Percentiles rank a stretch among this genome's conserved stretches.
Evolutionary conservation across 2,113 vertebrate genomes (phyloP).

Genomic region (Phylloscopus whistleri): DNA sequence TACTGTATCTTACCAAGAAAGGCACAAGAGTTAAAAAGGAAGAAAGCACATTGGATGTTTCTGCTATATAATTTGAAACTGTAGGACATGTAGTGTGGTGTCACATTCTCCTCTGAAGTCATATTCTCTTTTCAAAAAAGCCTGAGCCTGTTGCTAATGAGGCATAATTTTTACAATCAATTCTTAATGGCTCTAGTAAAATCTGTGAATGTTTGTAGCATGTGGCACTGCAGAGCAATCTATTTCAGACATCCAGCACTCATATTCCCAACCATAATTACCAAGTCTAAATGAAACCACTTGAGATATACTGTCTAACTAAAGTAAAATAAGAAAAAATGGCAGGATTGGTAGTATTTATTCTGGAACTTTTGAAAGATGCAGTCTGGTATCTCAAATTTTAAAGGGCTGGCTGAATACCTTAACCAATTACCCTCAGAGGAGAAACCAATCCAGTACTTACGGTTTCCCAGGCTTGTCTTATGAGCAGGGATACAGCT

Average conservation of each 20-base stretch:
- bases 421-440: neutral
- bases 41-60: rapidly evolving
- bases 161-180: neutral
- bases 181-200: neutral
- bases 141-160: neutral
- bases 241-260: neutral
- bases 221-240: neutral
- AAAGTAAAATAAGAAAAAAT: neutral
- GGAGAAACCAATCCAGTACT: neutral
- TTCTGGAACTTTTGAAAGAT: neutral
- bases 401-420: neutral
- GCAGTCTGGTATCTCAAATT: neutral
- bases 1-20: neutral
- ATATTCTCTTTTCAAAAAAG: neutral
- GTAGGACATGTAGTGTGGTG: neutral
- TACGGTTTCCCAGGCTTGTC: neutral
- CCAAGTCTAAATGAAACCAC: neutral
- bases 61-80: neutral
- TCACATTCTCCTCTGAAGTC: neutral
- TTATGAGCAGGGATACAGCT: neutral
- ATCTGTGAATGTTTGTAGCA: neutral
- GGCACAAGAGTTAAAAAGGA: neutral
- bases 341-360: neutral
- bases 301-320: neutral
- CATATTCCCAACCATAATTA: neutral